These are phyloP conservation scores for Hephaestus fuliginosus DNA, from an alignment of 2,797 vertebrate species.

Conservation along the genomic window DNA sequence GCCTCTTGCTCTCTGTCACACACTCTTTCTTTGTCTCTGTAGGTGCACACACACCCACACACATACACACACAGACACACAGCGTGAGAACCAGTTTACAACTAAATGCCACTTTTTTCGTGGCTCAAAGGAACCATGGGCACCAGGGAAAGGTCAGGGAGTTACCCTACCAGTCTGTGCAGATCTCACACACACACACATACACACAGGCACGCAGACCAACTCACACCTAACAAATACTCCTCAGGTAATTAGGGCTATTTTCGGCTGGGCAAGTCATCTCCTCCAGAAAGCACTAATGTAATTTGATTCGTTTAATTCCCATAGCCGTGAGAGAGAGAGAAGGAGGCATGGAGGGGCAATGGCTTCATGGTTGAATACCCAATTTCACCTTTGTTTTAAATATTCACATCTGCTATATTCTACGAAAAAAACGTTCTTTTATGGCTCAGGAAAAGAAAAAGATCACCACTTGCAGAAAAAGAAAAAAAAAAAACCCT, in stretches of 20 bases:
- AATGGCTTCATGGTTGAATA: conserved; percentile 60
- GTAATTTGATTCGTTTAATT: conserved; percentile 70
- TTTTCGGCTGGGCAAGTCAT: conserved; percentile 65
- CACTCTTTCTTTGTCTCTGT: conserved; percentile 4
- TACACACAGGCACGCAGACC: neutral
- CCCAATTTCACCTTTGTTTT: conserved; percentile 38
- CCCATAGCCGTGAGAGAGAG: conserved; percentile 40
- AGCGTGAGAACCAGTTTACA: conserved; percentile 31
- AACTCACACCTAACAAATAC: conserved; percentile 51
- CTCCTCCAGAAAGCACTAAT: conserved; percentile 64
- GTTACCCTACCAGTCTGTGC: conserved; percentile 24
- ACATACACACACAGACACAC: conserved; percentile 16
- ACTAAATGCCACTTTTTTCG: conserved; percentile 59
- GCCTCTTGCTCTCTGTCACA: conserved; percentile 3
- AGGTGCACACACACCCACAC: conserved; percentile 7
- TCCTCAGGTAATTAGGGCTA: conserved; percentile 71
- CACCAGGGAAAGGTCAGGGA: conserved; percentile 57
- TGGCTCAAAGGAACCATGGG: conserved; percentile 51
- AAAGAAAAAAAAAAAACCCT: neutral
- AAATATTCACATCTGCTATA: conserved; percentile 46
- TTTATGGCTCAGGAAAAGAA: conserved; percentile 14
- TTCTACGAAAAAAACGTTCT: neutral
- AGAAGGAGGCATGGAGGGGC: conserved; percentile 39
- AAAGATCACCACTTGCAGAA: conserved; percentile 29
- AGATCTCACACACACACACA: conserved; percentile 24